These are phyloP conservation scores for Acanthosepion lycidas DNA, from an alignment of 2,888 invertebrate species.

Conservation along the genomic window DNA sequence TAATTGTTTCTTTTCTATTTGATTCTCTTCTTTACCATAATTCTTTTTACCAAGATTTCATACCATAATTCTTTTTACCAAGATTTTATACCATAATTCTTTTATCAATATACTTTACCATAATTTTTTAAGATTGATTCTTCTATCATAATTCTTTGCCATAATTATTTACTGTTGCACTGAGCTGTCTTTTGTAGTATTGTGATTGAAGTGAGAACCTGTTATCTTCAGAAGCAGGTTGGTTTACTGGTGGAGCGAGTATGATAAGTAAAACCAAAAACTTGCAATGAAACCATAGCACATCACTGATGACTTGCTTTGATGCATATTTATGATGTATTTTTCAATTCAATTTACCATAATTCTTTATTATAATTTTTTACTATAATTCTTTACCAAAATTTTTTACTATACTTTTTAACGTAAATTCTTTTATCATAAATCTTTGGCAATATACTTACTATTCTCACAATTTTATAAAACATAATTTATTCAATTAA, in stretches of 20 bases:
- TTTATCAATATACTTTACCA: background rate
- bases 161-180: no score
- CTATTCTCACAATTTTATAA: background rate
- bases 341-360: background rate
- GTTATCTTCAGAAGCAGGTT: no score
- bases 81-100: background rate
- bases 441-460: background rate
- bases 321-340: no score
- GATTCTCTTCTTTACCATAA: background rate
- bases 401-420: background rate
- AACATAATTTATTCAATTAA: background rate
- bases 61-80: background rate
- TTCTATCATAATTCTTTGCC: background rate
- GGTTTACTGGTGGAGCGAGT: no score
- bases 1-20: background rate
- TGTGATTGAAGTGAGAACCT: no score
- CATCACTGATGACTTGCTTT: no score
- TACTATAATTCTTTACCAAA: background rate
- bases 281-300: no score
- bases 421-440: background rate
- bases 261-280: no score
- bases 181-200: no score
- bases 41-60: background rate
- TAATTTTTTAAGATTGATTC: background rate
- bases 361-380: background rate